A percentile compares a stretch with the other conserved stretches of the same genome.
These are phyloP conservation scores for Tetragonula clypearis DNA, from an alignment of 1,140 invertebrate species.

Conservation along the genomic window DNA sequence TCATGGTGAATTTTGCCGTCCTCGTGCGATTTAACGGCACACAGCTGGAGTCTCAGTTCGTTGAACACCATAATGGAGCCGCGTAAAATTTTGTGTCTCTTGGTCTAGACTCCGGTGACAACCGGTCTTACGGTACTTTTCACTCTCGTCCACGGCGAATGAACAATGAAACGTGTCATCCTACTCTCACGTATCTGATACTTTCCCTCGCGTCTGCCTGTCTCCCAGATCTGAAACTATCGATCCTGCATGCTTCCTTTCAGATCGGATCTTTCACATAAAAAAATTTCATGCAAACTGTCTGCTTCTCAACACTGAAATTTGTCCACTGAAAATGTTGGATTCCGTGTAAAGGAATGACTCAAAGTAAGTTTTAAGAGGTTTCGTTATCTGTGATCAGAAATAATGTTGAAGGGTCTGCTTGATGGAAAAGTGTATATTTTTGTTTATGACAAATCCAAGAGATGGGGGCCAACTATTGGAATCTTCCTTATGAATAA, in stretches of 20 bases:
- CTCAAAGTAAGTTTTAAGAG: too few species aligned
- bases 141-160: conserved; percentile 3
- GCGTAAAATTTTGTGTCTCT: conserved; percentile 72
- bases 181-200: background rate
- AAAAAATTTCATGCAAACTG: background rate
- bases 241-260: background rate
- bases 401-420: too few species aligned
- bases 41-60: conserved; percentile 72
- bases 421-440: too few species aligned
- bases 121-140: conserved; percentile 57
- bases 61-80: conserved; percentile 76
- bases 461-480: too few species aligned
- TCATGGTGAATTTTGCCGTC: conserved; percentile 70
- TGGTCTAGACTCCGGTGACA: conserved; percentile 58
- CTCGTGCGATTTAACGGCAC: conserved; percentile 73
- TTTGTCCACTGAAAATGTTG: background rate
- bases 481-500: too few species aligned
- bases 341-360: too few species aligned
- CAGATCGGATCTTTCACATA: fast-evolving
- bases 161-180: background rate
- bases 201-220: background rate
- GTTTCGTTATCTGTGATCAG: too few species aligned
- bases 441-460: too few species aligned
- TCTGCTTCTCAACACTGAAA: background rate
- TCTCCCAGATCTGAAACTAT: background rate